These are phyloP conservation scores for Drosophila meridionalis DNA, from an alignment of 2,888 invertebrate species.

Conservation along the genomic window DNA sequence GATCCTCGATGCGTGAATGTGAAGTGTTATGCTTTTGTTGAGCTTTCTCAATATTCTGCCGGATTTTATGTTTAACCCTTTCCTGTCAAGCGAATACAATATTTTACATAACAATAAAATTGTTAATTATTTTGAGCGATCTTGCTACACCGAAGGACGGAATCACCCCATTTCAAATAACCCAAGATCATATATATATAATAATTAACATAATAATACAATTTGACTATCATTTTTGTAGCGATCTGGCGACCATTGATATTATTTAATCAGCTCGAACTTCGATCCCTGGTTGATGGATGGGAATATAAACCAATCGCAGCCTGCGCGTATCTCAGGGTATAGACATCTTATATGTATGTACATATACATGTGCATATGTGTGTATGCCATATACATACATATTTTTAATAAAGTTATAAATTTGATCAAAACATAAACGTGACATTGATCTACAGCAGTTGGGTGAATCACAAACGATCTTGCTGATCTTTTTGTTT, in stretches of 20 bases:
- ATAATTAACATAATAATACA: conserved; percentile 21
- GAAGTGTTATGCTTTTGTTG: not conserved
- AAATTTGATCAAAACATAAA: conserved; percentile 71
- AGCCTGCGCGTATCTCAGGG: conserved; percentile 26
- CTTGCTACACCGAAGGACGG: not conserved
- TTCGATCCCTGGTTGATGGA: conserved; percentile 22
- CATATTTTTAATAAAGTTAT: conserved; percentile 75
- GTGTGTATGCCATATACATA: conserved; percentile 12
- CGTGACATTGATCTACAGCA: conserved; percentile 74
- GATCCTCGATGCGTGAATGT: not conserved
- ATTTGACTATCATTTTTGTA: conserved; percentile 14
- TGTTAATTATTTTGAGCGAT: not conserved
- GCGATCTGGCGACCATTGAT: conserved; percentile 4
- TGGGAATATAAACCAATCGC: conserved; percentile 23
- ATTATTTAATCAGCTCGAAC: conserved; percentile 10
- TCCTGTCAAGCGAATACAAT: not conserved
- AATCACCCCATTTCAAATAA: not conserved
- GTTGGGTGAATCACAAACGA: conserved; percentile 39
- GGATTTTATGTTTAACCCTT: not conserved
- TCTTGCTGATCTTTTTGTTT: conserved; percentile 53
- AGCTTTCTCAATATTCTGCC: not conserved
- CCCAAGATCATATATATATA: not conserved
- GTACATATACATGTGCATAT: not conserved
- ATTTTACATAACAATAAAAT: conserved; percentile 15
- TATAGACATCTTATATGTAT: conserved; percentile 10